Evolutionary conservation across 2,113 vertebrate species (phyloP).

Genomic region (Oreochromis niloticus): DNA sequence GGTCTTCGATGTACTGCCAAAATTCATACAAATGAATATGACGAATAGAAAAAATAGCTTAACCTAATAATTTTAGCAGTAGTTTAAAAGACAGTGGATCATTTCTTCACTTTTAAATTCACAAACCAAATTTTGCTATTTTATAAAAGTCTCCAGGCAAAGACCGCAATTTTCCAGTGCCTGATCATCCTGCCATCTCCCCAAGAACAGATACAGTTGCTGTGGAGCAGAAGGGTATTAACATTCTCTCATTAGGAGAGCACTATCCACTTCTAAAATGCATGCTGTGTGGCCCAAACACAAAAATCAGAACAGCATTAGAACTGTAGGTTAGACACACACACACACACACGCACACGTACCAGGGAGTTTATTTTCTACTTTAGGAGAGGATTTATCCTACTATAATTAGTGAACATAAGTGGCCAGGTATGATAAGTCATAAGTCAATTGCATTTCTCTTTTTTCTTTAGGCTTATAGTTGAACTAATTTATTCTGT

Average conservation of each 20-base stretch:
- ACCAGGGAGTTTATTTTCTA: neutral
- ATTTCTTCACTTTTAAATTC: neutral
- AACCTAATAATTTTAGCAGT: neutral
- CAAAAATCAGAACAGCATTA: neutral
- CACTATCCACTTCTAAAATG: neutral
- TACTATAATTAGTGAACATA: neutral
- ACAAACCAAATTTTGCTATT: neutral
- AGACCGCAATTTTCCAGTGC: neutral
- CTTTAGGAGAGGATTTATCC: neutral
- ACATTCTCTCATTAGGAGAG: neutral
- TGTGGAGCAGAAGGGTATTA: neutral
- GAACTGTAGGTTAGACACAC: neutral
- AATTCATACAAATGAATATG: neutral
- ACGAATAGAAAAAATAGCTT: neutral
- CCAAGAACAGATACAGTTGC: neutral
- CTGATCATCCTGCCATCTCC: neutral
- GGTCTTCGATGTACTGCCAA: neutral
- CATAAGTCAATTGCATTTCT: neutral
- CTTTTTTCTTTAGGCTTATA: neutral
- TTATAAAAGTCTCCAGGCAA: neutral
- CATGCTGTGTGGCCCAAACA: neutral
- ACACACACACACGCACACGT: fast-evolving
- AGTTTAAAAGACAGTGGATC: neutral
- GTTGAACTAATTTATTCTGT: neutral
- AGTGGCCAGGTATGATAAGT: neutral